Base-by-base conservation (phyloP, 2,888 invertebrate genomes). In the Sarcophaga carnaria region DNA sequence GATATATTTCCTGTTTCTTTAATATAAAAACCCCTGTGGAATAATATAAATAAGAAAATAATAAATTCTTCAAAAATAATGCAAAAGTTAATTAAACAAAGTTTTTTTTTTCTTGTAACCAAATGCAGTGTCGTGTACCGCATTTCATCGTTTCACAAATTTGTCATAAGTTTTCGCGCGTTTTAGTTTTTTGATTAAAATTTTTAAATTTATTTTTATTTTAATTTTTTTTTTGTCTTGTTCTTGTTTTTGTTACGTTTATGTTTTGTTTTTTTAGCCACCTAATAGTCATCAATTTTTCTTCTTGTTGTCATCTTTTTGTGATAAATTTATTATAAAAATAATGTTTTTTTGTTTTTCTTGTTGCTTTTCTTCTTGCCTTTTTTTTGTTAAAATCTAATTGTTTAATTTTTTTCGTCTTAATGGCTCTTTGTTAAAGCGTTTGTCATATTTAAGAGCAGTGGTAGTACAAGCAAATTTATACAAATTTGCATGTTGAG, bases 211-310 rank as follows among this genome's bases (percentile, higher is more conserved):
- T 62, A 70, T 70, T 54, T 69, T 60, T 74, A 37, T 78, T 49
- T 81, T 20, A 20, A 72, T 60, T 64, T 17, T 64, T 63, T 47
- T 12, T 88, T 90, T 91, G 90, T 67, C 89, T 90, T 89, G 22
- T 66, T 27, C 47, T 54, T 54, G 27, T 72, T 75, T 76, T 84
- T 80, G 12, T 63, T 14, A 45, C 90, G 67, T 80, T 80, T 67
- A 64, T 64, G 70, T 71, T 80, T 66, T 22, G 45, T 72, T 60
- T 74, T 74, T 74, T 67, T 47, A 66, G 54, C 76, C 76, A 76
- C 76, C 71, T 82, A 80, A 67, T 85, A 75, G 60, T 83, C 76
- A 83, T 83, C 79, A 81, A 81, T 78, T 69, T 83, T 27, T 69
- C 25, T 47, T 45, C 20, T 71, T 72, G 17, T 45, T 64, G 63